phyloP scores from a whole-genome alignment of 2,113 vertebrate genomes.

The Xiphophorus maculatus region DNA sequence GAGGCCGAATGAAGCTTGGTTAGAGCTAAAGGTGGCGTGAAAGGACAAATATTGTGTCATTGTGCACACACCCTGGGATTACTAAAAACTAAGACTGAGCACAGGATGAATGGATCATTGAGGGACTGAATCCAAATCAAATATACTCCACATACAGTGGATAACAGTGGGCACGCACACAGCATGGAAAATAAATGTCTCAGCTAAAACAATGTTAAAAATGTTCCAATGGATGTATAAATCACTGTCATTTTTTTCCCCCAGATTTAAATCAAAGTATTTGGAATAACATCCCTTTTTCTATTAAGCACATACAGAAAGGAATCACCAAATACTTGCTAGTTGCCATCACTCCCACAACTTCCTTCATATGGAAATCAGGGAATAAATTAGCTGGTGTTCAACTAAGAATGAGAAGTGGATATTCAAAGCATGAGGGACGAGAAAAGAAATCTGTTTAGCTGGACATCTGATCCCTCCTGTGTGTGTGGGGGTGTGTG shows the following conservation, averaged over 20 bases:
- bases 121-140: conserved; percentile 54
- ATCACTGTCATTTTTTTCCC: background rate
- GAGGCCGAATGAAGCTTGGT: conserved; percentile 5
- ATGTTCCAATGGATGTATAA: conserved; percentile 5
- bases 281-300: conserved; percentile 25
- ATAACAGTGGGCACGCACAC: conserved; percentile 3
- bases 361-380: conserved; percentile 78
- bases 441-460: conserved; percentile 58
- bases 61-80: conserved; percentile 44
- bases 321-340: conserved; percentile 51
- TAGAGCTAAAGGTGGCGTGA: conserved; percentile 9
- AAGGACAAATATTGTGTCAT: conserved; percentile 37
- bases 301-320: conserved; percentile 16
- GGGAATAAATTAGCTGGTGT: conserved; percentile 67
- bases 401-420: conserved; percentile 59
- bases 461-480: conserved; percentile 63
- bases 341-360: conserved; percentile 58
- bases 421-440: conserved; percentile 64
- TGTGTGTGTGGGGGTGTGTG: background rate
- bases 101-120: conserved; percentile 55
- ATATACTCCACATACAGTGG: conserved; percentile 25
- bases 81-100: conserved; percentile 38
- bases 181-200: conserved; percentile 33
- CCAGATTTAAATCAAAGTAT: conserved; percentile 25
- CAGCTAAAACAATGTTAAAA: background rate